These are phyloP conservation scores for Phyllostomus discolor DNA, from an alignment of 2,113 vertebrate species.

Conservation along the genomic window DNA sequence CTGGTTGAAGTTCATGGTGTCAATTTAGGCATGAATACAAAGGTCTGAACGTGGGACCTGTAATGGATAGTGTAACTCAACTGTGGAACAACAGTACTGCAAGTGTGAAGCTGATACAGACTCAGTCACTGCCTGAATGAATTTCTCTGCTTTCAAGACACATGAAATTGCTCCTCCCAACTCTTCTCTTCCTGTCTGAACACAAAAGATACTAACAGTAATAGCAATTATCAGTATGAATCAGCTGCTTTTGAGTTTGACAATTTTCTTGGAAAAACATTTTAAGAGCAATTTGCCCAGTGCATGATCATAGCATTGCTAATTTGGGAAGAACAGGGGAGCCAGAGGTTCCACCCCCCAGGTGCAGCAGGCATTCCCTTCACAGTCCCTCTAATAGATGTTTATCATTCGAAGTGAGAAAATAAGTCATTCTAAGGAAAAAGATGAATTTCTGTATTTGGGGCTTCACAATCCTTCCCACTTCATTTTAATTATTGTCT, in stretches of 20 bases:
- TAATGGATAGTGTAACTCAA: constrained; percentile 61
- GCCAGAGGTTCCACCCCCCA: not conserved
- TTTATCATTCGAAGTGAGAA: not conserved
- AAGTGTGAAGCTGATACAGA: constrained; percentile 15
- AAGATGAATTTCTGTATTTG: not conserved
- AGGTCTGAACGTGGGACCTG: constrained; percentile 51
- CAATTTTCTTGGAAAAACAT: not conserved
- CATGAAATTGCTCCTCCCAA: not conserved
- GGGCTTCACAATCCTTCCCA: not conserved
- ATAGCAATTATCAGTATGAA: not conserved
- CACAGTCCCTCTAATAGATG: not conserved
- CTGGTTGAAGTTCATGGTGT: constrained; percentile 59
- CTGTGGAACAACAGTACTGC: not conserved
- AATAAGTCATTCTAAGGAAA: not conserved
- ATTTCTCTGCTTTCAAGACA: not conserved
- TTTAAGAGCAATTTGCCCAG: not conserved
- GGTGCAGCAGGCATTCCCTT: not conserved
- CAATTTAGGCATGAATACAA: constrained; percentile 54
- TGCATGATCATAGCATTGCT: not conserved
- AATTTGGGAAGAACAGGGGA: not conserved
- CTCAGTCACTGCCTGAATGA: not conserved
- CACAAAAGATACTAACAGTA: constrained; percentile 45
- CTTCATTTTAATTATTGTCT: not conserved
- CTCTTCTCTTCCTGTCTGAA: constrained; percentile 39
- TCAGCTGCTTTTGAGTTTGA: not conserved